phyloP scores from a whole-genome alignment of 2,113 vertebrate genomes.

The Cynopterus brachyotis region DNA sequence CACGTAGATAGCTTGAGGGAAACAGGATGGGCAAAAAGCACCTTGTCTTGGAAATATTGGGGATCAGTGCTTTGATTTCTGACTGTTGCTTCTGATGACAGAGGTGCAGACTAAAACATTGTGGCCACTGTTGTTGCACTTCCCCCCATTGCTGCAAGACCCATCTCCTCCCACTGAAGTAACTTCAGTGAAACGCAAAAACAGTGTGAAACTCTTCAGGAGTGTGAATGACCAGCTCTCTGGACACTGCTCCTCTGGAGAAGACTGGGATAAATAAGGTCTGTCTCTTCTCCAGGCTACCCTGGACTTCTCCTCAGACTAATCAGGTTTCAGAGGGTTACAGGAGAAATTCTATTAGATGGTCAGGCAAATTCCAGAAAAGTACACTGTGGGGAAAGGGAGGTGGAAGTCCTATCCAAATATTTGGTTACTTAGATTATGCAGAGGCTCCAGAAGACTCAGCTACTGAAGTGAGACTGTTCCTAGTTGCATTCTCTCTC shows the following conservation, averaged over 20 bases:
- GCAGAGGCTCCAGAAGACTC: neutral
- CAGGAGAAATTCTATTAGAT: neutral
- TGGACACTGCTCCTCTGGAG: neutral
- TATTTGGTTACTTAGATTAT: fast-evolving
- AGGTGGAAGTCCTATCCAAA: neutral
- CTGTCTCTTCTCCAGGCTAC: neutral
- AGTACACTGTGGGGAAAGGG: neutral
- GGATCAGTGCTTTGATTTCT: neutral
- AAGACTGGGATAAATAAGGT: neutral
- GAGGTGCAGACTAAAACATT: neutral
- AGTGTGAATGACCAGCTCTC: fast-evolving
- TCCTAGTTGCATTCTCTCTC: neutral
- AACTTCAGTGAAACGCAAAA: too few species aligned
- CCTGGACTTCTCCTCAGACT: neutral
- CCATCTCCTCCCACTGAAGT: neutral
- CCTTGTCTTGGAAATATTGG: neutral
- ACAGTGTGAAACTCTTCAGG: neutral
- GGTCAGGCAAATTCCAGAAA: neutral
- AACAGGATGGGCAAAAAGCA: neutral
- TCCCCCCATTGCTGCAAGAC: neutral
- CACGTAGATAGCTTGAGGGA: neutral
- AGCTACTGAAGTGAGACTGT: neutral
- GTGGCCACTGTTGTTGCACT: neutral
- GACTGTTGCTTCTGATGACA: neutral
- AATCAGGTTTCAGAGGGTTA: neutral